Evolutionary conservation across 1,140 invertebrate species (phyloP).

Genomic region (Medauroidea extradentata): DNA sequence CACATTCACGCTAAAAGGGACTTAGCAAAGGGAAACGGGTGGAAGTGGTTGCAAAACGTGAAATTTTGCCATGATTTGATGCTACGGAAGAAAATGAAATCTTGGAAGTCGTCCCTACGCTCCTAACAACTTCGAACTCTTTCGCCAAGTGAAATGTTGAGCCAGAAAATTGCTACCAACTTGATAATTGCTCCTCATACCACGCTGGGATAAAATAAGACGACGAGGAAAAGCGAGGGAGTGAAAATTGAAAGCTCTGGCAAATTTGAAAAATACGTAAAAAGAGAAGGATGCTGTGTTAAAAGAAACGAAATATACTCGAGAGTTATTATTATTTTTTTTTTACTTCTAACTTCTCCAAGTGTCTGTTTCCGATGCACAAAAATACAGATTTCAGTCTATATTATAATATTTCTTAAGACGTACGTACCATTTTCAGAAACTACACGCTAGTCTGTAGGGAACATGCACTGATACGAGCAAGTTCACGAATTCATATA

Average conservation of each 20-base stretch:
- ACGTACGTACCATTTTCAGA: too few species aligned
- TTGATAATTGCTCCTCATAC: constrained; percentile 2
- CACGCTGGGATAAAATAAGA: not conserved
- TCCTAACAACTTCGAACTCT: not conserved
- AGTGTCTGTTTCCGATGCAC: too few species aligned
- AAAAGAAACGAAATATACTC: too few species aligned
- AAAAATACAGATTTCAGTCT: too few species aligned
- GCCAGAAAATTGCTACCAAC: constrained; percentile 2
- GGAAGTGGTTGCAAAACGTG: not conserved
- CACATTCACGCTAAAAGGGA: not conserved
- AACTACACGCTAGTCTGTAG: too few species aligned
- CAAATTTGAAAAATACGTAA: too few species aligned
- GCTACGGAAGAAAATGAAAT: constrained; percentile 2
- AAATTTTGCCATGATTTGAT: constrained; percentile 2
- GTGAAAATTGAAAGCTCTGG: not conserved
- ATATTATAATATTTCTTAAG: too few species aligned
- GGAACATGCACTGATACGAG: too few species aligned
- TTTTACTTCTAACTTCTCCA: too few species aligned
- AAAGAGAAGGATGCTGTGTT: too few species aligned
- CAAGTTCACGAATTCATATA: too few species aligned
- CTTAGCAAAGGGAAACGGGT: not conserved
- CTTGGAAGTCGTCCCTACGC: not conserved
- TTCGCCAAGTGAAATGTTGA: constrained; percentile 6
- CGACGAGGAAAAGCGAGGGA: not conserved
- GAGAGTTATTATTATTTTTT: too few species aligned